phyloP scores from a whole-genome alignment of 2,888 invertebrate species.

The Altica lythri region DNA sequence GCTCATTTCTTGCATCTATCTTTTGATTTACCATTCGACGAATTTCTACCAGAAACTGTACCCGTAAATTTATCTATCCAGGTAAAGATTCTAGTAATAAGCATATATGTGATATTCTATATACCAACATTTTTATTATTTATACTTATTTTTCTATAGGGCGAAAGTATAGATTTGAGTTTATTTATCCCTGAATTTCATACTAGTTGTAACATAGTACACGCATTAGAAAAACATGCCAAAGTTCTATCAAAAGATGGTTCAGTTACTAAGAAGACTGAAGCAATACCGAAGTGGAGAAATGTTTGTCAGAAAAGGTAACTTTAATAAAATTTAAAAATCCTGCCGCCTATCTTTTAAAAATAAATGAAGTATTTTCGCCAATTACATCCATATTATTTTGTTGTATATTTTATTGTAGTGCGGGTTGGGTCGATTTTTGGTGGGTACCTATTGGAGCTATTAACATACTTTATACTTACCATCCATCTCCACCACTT shows the following conservation, averaged over 20 bases:
- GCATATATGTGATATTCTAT: too few relatives aligned
- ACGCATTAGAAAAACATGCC: conserved; percentile 86
- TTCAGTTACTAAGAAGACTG: conserved; percentile 61
- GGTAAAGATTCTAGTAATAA: too few relatives aligned
- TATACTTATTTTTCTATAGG: conserved; percentile 56
- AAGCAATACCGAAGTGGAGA: conserved; percentile 74
- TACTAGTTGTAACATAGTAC: conserved; percentile 80
- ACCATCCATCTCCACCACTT: conserved; percentile 89
- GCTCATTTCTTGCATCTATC: conserved; percentile 93
- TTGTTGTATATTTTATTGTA: conserved; percentile 35
- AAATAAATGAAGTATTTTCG: too few relatives aligned
- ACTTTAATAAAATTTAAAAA: conserved; percentile 5
- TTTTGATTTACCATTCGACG: conserved; percentile 91
- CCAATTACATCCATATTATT: too few relatives aligned
- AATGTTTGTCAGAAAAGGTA: conserved; percentile 74
- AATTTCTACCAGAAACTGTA: conserved; percentile 89
- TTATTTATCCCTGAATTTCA: conserved; percentile 91
- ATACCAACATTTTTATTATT: too few relatives aligned
- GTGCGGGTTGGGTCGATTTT: conserved; percentile 90
- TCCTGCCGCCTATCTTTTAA: too few relatives aligned
- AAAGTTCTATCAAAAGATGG: conserved; percentile 82
- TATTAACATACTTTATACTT: conserved; percentile 86
- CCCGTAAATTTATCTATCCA: conserved; percentile 92
- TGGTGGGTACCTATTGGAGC: conserved; percentile 96
- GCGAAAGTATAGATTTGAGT: conserved; percentile 89